Percentiles rank a stretch among this genome's conserved stretches.
Conservation (phyloP, 2,113 vertebrate species). For the Odobenus rosmarus region DNA sequence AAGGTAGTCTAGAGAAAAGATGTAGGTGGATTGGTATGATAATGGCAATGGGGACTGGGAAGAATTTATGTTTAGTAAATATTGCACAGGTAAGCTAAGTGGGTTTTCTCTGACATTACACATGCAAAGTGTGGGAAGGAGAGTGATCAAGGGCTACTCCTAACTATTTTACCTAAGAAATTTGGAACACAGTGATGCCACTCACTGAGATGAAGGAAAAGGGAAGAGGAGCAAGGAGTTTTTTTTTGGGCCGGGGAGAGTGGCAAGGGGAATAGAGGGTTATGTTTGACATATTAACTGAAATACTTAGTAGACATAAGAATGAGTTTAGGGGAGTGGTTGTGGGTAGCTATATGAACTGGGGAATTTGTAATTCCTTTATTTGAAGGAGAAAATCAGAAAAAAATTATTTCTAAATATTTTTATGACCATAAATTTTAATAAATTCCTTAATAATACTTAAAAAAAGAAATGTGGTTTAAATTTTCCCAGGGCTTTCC, state of each 20-base stretch:
- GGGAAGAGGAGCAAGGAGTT: neutral
- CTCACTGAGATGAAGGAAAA: neutral
- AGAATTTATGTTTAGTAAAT: neutral
- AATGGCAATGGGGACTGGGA: neutral
- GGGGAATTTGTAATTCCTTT: neutral
- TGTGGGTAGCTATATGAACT: neutral
- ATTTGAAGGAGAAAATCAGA: neutral
- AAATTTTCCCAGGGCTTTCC: neutral
- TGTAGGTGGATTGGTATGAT: neutral
- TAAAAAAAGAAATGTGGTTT: neutral
- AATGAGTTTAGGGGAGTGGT: neutral
- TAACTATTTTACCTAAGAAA: neutral
- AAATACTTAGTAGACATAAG: neutral
- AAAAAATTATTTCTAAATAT: neutral
- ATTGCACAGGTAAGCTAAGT: too few relatives aligned
- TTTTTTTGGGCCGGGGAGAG: rapidly evolving
- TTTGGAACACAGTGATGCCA: neutral
- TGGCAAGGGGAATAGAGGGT: neutral
- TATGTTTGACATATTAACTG: neutral
- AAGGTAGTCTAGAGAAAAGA: neutral
- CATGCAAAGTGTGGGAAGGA: neutral
- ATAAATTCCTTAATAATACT: constrained; percentile 2
- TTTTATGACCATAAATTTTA: neutral
- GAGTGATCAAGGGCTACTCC: neutral
- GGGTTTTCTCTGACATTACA: neutral